Base-by-base conservation (phyloP, 2,113 vertebrate genomes). In the Piaya cayana region DNA sequence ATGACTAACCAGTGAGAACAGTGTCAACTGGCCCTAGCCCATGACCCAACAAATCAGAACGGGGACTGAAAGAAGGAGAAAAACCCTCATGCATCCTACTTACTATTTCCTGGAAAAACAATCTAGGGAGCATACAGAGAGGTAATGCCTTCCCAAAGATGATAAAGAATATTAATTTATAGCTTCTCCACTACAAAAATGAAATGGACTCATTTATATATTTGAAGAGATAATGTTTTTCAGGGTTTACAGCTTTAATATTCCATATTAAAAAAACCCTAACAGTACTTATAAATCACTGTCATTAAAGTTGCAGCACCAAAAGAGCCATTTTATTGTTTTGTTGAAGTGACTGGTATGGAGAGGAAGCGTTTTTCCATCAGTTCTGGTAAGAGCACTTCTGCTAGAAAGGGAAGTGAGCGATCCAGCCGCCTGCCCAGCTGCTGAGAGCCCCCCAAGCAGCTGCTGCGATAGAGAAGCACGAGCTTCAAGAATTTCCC, bases 1-100 rank as follows among this genome's bases (percentile, higher is more conserved):
- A 91, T 64, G 88, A 90, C 60, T 63, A 91, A 93, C 82, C 86
- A 60, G 95, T 25, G 75, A 89, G 60, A 53, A 59, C 91, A 42
- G 84, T 29, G n/a, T 27, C 42, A 93, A 83, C 69, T 43, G 83
- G 72, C 86, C 68, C 72, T 18, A 52, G 91, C 77, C 68, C 12
- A 2, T 56, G 86, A 78, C 62, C 86, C 88, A 80, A 93, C 32
- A 64, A 88, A 45, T 62, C 39, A 47, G 75, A 37, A 56, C 49
- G 45, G 78, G 12, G n/a, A 67, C 88, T 78, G 43, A 83, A 92
- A 59, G 42, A 42, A 77, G 43, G 19, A 65, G 77, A 75, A 50
- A 29, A 47, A 1, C 4, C 25, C 29, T 64, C 47, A 42, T 80
- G 77, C 14, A 45, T 10, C 10, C 20, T 56, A 6, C 80, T 83